These are phyloP conservation scores for Crepidodera aurea DNA, from an alignment of 2,888 invertebrate genomes.

Conservation along the genomic window DNA sequence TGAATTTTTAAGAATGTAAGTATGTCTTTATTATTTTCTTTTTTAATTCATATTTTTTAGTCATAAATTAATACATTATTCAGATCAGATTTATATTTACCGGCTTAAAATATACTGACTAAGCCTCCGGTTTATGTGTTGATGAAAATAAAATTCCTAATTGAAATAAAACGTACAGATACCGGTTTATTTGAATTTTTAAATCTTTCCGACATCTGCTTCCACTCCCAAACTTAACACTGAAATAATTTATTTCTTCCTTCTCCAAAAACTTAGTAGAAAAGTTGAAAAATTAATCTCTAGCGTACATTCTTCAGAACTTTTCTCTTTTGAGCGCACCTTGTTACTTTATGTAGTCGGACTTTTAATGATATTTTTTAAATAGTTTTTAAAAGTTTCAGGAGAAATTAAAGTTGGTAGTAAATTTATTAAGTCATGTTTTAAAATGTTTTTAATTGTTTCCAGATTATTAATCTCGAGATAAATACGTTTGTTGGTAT, in stretches of 20 bases:
- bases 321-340: background rate
- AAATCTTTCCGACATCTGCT: background rate
- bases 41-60: too few species aligned
- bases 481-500: too few species aligned
- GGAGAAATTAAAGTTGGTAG: background rate
- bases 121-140: too few species aligned
- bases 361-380: background rate
- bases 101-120: too few species aligned
- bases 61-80: too few species aligned
- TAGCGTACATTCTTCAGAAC: background rate
- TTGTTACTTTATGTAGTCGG: background rate
- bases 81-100: too few species aligned
- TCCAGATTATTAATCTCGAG: background rate
- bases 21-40: too few species aligned
- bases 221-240: background rate
- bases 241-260: background rate
- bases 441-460: background rate
- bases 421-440: background rate
- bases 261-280: background rate
- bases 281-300: constrained; percentile 3
- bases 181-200: too few species aligned
- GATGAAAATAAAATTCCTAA: too few species aligned
- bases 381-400: background rate
- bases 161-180: too few species aligned
- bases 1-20: too few species aligned